Evolutionary conservation across 2,113 vertebrate genomes (phyloP).

Genomic region (Spilogale gracilis): DNA sequence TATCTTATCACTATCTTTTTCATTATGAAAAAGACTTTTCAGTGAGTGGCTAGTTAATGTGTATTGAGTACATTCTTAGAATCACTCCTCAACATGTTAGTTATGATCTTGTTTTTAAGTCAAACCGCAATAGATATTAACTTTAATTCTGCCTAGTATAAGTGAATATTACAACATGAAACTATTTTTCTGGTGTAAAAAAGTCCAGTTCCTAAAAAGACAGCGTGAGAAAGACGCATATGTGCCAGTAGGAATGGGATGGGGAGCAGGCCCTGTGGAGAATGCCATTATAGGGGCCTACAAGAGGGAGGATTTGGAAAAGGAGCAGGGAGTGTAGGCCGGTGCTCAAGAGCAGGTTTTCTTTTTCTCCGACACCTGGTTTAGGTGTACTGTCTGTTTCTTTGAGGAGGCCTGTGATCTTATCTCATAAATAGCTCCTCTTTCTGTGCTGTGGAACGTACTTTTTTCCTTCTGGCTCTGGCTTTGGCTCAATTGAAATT

Average conservation of each 20-base stretch:
- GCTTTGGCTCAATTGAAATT: not conserved
- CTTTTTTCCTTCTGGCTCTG: not conserved
- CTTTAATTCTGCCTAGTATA: conserved; percentile 20
- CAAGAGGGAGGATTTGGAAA: not conserved
- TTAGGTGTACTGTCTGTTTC: not conserved
- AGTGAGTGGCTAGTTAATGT: not conserved
- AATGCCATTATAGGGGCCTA: not conserved
- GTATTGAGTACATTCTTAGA: conserved; percentile 17
- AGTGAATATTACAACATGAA: not conserved
- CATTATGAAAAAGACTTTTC: conserved; percentile 11
- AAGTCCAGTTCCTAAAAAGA: not conserved
- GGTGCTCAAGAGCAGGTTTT: not conserved
- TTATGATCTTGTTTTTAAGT: conserved; percentile 9
- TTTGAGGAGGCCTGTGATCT: conserved; percentile 30
- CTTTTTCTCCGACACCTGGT: not conserved
- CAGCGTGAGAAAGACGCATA: not conserved
- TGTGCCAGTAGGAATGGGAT: not conserved
- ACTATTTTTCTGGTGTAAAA: not conserved
- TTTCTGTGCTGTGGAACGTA: not conserved
- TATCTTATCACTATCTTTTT: not conserved
- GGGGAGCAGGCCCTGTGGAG: not conserved
- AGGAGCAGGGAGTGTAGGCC: not conserved
- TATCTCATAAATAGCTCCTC: conserved; percentile 35
- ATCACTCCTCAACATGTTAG: not conserved
- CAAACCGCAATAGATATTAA: conserved; percentile 6